phyloP scores from a whole-genome alignment of 2,113 vertebrate species.

The crab-eating macaque (Macaca fascicularis) region T2T-MFA8v1.1 NC_088381.1:100379501-100380000 shows the following conservation, averaged over 20 bases:
- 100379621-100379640: not conserved
- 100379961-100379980: conserved; percentile 6
- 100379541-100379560: not conserved
- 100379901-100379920: not conserved
- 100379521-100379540: not conserved
- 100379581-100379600: not conserved
- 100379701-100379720: not conserved
- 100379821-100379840: not conserved
- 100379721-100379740: not conserved
- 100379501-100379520: not conserved
- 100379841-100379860: not conserved
- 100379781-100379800: not conserved
- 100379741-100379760: fast-evolving
- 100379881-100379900: not conserved
- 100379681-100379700: fast-evolving
- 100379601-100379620: not conserved
- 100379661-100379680: not conserved
- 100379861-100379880: not conserved
- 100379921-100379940: not conserved
- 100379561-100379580: not conserved
- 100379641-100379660: not conserved
- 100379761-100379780: too few species aligned
- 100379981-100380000: not conserved
- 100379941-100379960: not conserved
- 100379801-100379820: not conserved